Base-by-base conservation (phyloP, 92 coral and sea anemone genomes). In the Siderastrea radians region DNA sequence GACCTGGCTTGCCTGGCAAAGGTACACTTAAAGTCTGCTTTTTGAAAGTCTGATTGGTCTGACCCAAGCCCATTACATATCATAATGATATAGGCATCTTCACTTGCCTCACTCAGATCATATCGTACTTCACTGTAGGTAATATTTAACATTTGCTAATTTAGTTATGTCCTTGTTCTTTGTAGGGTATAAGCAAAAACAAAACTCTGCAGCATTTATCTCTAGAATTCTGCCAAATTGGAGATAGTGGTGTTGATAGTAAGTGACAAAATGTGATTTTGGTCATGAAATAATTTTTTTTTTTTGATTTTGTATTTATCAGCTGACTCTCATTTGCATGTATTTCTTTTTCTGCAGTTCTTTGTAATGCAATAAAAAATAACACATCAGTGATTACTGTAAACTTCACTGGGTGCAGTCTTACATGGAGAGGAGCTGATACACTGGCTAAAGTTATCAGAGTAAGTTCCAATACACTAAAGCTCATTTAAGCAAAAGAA, bases 391-490 rank as follows among this genome's bases (percentile, higher is more conserved):
- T 97, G 9, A 74, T 87, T 10, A 95, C 98, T 19, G 95, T 97
- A 12, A 95, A 97, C 86, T 88, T 97, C 80, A 88, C 99, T 89
- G 99, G 98, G 2, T 97, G 99, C 49, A 92, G 95, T 79, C 82
- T 97, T 15, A 95, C 95, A 1, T 97, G 99, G 99, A 93, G 94
- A 77, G 99, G 98, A 80, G 99, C 98, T 13, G 99, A 97, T 72
- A 84, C 87, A 11, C 80, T 97, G 15, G 98, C 98, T 51, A 95
- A 97, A 78, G 95, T 97, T 15, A 95, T 97, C 16, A 94, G 91
- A 95, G 99, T 97, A 86, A 49, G 68, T 66, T 5, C 15, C 38
- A 26, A 26, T 26, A 26, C 38, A 26, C 38, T 26, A 26, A 26
- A 26, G 38, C 38, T 26, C 38, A 0, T 0, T 26, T 26, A 26